phyloP scores from a whole-genome alignment of 53 echinoderm and acorn worm species.

The Holothuria scabra region DNA sequence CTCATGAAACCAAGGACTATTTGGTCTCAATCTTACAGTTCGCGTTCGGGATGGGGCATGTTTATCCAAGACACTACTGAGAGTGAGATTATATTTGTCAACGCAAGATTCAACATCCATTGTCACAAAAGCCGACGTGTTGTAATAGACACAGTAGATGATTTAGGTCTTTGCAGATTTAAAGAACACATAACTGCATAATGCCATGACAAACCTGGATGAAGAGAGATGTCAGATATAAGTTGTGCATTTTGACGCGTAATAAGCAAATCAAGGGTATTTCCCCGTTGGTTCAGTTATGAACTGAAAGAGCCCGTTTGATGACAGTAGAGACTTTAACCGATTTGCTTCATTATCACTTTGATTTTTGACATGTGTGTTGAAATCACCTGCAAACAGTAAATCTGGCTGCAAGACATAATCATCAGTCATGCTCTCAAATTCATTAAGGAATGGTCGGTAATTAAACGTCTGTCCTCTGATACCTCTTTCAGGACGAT shows the following conservation, averaged over 20 bases:
- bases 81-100: slow-evolving; percentile 20
- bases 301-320: background rate
- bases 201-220: slow-evolving; percentile 14
- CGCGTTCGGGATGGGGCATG: slow-evolving; percentile 47
- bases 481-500: slow-evolving; percentile 13
- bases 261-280: slow-evolving; percentile 16
- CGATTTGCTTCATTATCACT: slow-evolving; percentile 15
- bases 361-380: background rate
- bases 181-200: slow-evolving; percentile 20
- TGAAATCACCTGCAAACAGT: slow-evolving; percentile 20
- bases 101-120: slow-evolving; percentile 8
- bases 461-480: slow-evolving; percentile 4
- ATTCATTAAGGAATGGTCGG: slow-evolving; percentile 11
- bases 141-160: slow-evolving; percentile 27
- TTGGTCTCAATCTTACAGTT: slow-evolving; percentile 31
- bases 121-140: slow-evolving; percentile 8
- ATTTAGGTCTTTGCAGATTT: slow-evolving; percentile 23
- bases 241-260: slow-evolving; percentile 6
- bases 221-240: background rate
- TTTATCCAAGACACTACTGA: slow-evolving; percentile 29
- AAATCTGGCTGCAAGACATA: background rate
- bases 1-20: slow-evolving; percentile 39
- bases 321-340: slow-evolving; percentile 2
- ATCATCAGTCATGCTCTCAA: slow-evolving; percentile 29
- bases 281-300: slow-evolving; percentile 5